Evolutionary conservation across 92 coral and sea anemone species (phyloP), one percentile per base, ranked within the genome.

Genomic region (Epizoanthus scotinus): DNA sequence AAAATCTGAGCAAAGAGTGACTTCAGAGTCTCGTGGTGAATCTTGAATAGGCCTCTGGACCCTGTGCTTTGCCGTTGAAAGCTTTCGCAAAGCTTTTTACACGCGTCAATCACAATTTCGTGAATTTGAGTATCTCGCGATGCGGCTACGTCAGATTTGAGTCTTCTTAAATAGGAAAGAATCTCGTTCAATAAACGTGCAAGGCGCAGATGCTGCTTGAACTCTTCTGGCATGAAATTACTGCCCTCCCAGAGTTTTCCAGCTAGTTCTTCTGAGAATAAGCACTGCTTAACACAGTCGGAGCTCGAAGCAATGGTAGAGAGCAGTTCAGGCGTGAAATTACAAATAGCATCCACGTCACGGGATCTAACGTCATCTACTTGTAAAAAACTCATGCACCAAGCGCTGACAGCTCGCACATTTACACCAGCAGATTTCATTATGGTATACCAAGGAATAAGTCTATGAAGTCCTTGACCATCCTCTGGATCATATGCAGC

Each of bases 151-250:
- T 73, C 82, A 13, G 86, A 73, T 83, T 83, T 73, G 21, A 57
- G 47, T 27, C 22, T 14, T 22, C 25, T 83, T 58, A 67, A 14
- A 0, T 73, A 26, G 40, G 60, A 63, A 28, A 83, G 36, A 73
- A 89, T 85, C 52, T 89, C 92, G 8, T 84, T 77, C 21, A 89
- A 78, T 12, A 89, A 61, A 25, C 84, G 82, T 10, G 92, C 92
- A 15, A 85, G 59, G 49, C 81, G 77, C 12, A 89, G 55, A 50
- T 78, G 78, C 27, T 78, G 81, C 26, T 56, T 89, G 67, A 60
- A 21, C 3, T 13, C 22, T 3, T 44, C 81, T 5, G 40, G 12
- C 52, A 47, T 5, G 52, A 47, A 47, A 13, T 47, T 10, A 12
- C 52, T 13, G 3, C 2, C 12, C 17, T 10, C 12, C 52, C 52